Evolutionary conservation across 2,888 invertebrate genomes (phyloP).

Genomic region (Andrena trimmerana): DNA sequence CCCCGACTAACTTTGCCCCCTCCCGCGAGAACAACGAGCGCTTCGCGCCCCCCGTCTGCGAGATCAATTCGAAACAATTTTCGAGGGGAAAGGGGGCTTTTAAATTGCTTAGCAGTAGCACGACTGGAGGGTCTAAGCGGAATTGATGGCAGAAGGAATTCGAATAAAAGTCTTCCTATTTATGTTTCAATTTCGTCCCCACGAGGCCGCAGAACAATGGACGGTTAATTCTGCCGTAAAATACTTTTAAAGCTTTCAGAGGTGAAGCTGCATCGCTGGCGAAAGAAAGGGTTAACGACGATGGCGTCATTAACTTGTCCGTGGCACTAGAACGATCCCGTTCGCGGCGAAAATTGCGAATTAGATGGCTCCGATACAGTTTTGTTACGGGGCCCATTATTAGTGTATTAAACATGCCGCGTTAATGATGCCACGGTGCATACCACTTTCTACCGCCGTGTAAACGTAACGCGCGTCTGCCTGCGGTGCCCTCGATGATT

Average conservation of each 20-base stretch:
- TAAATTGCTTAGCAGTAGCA: no score
- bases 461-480: constrained; percentile 60
- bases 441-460: constrained; percentile 59
- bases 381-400: constrained; percentile 52
- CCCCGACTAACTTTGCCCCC: constrained; percentile 9
- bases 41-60: not conserved
- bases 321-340: not conserved
- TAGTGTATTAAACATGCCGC: constrained; percentile 51
- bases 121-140: no score
- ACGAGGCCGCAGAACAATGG: not conserved
- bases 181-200: no score
- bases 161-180: no score
- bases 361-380: constrained; percentile 38
- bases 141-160: no score
- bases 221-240: not conserved
- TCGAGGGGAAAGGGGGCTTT: not conserved
- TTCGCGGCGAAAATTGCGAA: constrained; percentile 47
- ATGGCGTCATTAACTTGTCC: constrained; percentile 18
- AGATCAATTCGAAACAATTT: constrained; percentile 37
- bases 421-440: constrained; percentile 49
- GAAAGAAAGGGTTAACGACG: constrained; percentile 5
- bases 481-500: constrained; percentile 57
- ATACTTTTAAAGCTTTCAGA: not conserved
- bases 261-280: not conserved
- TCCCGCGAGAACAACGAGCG: not conserved